Evolutionary conservation across 2,113 vertebrate genomes (phyloP).

Genomic region (Laticauda colubrina): DNA sequence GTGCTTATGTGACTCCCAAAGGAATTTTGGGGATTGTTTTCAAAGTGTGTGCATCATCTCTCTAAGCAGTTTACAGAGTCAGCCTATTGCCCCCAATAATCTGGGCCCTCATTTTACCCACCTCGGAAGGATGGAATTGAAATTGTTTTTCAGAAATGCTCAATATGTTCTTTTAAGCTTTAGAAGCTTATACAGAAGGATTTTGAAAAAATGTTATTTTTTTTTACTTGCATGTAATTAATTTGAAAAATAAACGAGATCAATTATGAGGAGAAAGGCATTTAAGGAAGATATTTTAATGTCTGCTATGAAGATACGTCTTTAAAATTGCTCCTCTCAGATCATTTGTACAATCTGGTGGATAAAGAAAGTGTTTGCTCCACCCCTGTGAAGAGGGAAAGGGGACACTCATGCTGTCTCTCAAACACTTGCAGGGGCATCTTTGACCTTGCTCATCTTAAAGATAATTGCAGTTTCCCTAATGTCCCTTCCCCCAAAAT

Average conservation of each 20-base stretch:
- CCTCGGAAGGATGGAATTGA: background rate
- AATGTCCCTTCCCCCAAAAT: background rate
- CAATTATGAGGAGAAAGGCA: constrained; percentile 24
- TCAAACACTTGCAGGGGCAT: background rate
- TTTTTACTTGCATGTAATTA: constrained; percentile 19
- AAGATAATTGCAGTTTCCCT: background rate
- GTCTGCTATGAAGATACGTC: background rate
- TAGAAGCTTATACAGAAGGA: background rate
- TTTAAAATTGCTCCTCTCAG: constrained; percentile 15
- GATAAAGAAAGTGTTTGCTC: background rate
- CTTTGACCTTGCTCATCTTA: too few relatives aligned
- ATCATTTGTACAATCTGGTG: background rate
- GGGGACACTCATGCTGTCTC: background rate
- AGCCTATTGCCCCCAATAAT: too few relatives aligned
- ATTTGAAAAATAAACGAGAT: constrained; percentile 4
- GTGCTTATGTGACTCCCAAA: too few relatives aligned
- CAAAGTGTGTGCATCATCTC: too few relatives aligned
- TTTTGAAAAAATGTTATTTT: constrained; percentile 8
- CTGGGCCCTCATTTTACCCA: too few relatives aligned
- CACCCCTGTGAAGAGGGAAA: background rate
- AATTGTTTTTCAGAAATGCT: background rate
- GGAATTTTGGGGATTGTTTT: too few relatives aligned
- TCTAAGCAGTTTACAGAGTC: too few relatives aligned
- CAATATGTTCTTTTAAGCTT: background rate
- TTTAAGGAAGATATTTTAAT: constrained; percentile 41